Percentiles rank a stretch among this genome's conserved stretches.
phyloP scores from a whole-genome alignment of 2,888 invertebrate genomes.

The Rambutsinella grinnellia region DNA sequence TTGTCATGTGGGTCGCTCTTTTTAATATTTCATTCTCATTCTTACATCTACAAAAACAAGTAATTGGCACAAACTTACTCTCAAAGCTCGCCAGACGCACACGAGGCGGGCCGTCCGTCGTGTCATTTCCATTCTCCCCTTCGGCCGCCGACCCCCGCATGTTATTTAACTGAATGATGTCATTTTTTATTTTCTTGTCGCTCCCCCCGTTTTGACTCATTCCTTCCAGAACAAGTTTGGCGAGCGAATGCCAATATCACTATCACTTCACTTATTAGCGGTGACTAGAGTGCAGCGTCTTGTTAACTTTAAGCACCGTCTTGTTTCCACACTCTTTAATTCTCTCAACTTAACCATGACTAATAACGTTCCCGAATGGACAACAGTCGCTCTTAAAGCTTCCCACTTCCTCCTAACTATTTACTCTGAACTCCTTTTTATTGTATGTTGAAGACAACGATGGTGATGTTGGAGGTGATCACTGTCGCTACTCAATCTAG shows the following conservation, averaged over 20 bases:
- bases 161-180: slow-evolving; percentile 49
- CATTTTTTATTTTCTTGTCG: slow-evolving; percentile 38
- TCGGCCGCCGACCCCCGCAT: slow-evolving; percentile 40
- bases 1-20: not conserved
- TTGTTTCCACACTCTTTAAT: not conserved
- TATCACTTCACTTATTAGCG: not conserved
- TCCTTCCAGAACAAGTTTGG: slow-evolving; percentile 7
- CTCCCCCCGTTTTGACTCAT: slow-evolving; percentile 47
- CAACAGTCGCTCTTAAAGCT: too few species aligned
- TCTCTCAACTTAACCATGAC: not conserved
- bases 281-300: not conserved
- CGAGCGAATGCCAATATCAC: not conserved
- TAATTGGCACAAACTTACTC: slow-evolving; percentile 39
- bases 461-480: too few species aligned
- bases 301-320: too few species aligned
- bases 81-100: slow-evolving; percentile 46
- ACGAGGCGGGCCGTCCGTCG: slow-evolving; percentile 28
- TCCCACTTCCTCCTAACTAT: too few species aligned
- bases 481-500: too few species aligned
- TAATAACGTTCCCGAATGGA: not conserved
- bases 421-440: too few species aligned
- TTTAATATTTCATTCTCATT: not conserved
- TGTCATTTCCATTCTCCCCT: not conserved
- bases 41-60: not conserved
- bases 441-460: too few species aligned